These are phyloP conservation scores for Pitta sordida DNA, from an alignment of 2,113 vertebrate species.

Conservation along the genomic window DNA sequence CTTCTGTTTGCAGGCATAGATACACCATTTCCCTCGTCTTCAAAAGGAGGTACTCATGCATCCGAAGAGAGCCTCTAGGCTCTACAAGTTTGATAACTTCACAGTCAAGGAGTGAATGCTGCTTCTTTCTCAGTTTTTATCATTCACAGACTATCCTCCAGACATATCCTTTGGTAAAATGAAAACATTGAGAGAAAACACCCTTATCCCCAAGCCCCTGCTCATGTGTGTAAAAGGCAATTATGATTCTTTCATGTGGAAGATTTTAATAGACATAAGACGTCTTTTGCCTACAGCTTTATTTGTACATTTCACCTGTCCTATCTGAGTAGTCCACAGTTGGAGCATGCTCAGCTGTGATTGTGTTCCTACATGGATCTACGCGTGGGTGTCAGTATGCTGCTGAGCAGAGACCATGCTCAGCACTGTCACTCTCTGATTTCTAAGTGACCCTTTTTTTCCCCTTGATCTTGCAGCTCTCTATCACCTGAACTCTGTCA, in stretches of 20 bases:
- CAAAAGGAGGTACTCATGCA: background rate
- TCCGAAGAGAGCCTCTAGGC: background rate
- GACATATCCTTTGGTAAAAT: background rate
- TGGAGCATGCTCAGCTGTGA: background rate
- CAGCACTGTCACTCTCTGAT: background rate
- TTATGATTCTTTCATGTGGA: background rate
- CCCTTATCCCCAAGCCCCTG: background rate
- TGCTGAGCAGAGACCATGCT: background rate
- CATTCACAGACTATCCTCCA: background rate
- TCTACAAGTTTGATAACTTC: background rate
- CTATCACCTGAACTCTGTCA: background rate
- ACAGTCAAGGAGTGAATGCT: background rate
- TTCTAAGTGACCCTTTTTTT: background rate
- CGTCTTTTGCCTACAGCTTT: background rate
- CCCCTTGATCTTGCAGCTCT: background rate
- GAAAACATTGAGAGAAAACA: background rate
- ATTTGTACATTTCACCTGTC: background rate
- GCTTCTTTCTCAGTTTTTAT: background rate
- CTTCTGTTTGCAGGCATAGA: background rate
- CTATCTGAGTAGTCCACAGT: background rate
- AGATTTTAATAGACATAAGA: background rate
- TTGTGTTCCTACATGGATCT: rapidly evolving
- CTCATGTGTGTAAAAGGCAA: background rate
- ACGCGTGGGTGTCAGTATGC: background rate
- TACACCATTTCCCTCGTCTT: background rate